Base-by-base conservation (phyloP, 2,888 invertebrate genomes). In the Opisthograptis luteolata region DNA sequence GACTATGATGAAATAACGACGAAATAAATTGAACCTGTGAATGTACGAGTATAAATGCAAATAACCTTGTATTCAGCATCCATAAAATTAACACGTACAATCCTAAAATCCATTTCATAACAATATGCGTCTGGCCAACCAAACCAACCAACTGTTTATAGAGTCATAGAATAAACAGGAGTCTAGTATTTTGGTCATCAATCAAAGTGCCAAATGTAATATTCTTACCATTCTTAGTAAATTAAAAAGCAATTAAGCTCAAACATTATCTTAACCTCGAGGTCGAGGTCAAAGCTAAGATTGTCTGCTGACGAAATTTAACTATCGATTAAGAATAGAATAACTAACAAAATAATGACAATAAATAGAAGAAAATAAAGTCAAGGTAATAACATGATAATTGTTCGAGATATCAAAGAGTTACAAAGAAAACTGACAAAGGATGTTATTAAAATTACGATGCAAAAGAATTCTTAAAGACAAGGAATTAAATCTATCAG, bases 171-270 rank as follows among this genome's bases (percentile, higher is more conserved):
- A 34, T 39, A 42, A 6, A 39, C 32, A 20, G 39, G 15, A 42
- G 41, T 35, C 15, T n/a, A 40, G 22, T 31, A 27, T 2, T 55
- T 49, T 67, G 58, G 56, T 56, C 74, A 81, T 82, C 79, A 76
- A 81, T 84, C 83, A 82, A 69, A 53, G 37, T 63, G 66, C 65
- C 70, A 63, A 62, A 64, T 58, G 35, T 55, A 53, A 61, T 57
- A 57, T 35, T 36, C 49, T 65, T 65, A 58, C 47, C 41, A 50
- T 47, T 46, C 40, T 47, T 37, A 62, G 60, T 62, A 77, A 78
- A 82, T 83, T 85, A 81, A 77, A 78, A 82, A 73, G 72, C 68
- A 73, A 84, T 84, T 80, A 84, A 68, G 70, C 50, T 58, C 55
- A 66, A 62, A 6, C 17, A 39, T 49, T 46, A 17, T 34, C 48